These are phyloP conservation scores for Myotis yumanensis DNA, from an alignment of 2,113 vertebrate species.

Conservation along the genomic window DNA sequence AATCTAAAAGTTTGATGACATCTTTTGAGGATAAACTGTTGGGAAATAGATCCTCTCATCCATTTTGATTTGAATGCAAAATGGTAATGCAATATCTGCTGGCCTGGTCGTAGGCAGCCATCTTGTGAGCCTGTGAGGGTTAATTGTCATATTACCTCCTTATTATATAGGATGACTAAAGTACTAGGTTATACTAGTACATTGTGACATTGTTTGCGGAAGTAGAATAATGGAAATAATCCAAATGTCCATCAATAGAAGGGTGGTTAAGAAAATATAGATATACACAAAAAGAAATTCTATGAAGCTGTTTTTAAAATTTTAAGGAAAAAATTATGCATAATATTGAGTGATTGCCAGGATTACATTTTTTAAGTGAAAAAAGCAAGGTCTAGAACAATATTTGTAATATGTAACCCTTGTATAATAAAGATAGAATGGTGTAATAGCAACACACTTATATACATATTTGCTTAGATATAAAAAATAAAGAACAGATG, in stretches of 20 bases:
- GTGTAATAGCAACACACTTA: not conserved
- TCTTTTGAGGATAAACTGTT: not conserved
- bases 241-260: not conserved
- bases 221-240: slow-evolving; percentile 3
- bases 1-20: not conserved
- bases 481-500: not conserved
- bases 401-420: not conserved
- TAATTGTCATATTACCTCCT: no score
- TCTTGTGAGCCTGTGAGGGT: no score
- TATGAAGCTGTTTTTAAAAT: not conserved
- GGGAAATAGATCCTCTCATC: not conserved
- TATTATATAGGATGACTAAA: not conserved
- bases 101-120: no score
- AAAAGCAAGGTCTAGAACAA: not conserved
- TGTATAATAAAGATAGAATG: not conserved
- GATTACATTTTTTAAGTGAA: not conserved
- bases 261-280: not conserved
- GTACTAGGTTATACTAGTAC: not conserved
- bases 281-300: not conserved
- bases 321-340: not conserved
- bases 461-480: not conserved
- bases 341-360: not conserved
- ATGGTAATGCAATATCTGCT: not conserved
- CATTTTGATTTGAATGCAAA: not conserved
- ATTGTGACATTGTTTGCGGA: not conserved